These are phyloP conservation scores for Apodemus agrarius DNA, from an alignment of 2,797 vertebrate species.

Conservation along the genomic window DNA sequence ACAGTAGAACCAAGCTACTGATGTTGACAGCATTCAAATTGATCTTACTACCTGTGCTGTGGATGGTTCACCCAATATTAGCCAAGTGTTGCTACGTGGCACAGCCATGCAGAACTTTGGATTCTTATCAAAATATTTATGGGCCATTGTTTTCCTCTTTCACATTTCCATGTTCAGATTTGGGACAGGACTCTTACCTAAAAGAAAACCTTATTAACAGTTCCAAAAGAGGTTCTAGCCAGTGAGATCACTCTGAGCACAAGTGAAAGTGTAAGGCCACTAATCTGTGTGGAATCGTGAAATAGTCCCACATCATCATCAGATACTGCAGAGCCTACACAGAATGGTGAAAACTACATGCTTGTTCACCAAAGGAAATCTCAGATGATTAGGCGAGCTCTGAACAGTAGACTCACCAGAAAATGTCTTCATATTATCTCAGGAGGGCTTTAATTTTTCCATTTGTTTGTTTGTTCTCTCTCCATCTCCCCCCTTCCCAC, in stretches of 20 bases:
- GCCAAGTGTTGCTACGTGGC: not conserved
- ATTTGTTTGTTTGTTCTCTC: not conserved
- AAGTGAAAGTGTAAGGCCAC: not conserved
- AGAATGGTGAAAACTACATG: not conserved
- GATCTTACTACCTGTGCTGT: not conserved
- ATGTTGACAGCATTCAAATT: not conserved
- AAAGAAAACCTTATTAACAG: not conserved
- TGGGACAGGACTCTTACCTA: not conserved
- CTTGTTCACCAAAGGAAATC: not conserved
- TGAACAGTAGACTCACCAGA: not conserved
- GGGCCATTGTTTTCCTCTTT: not conserved
- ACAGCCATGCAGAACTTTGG: not conserved
- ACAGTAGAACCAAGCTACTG: not conserved
- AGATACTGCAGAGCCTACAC: not conserved
- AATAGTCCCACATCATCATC: not conserved
- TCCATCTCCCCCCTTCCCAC: not conserved
- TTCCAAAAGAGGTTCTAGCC: not conserved
- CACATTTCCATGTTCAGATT: not conserved
- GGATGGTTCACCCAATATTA: conserved; percentile 11
- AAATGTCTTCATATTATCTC: not conserved
- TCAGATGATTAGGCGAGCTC: not conserved
- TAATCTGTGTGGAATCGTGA: not conserved
- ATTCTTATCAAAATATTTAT: conserved; percentile 18
- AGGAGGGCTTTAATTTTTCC: not conserved
- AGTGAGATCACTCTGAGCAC: not conserved